These are phyloP conservation scores for Brachionus paranguensis DNA, from an alignment of 1,140 invertebrate species.

Conservation along the genomic window DNA sequence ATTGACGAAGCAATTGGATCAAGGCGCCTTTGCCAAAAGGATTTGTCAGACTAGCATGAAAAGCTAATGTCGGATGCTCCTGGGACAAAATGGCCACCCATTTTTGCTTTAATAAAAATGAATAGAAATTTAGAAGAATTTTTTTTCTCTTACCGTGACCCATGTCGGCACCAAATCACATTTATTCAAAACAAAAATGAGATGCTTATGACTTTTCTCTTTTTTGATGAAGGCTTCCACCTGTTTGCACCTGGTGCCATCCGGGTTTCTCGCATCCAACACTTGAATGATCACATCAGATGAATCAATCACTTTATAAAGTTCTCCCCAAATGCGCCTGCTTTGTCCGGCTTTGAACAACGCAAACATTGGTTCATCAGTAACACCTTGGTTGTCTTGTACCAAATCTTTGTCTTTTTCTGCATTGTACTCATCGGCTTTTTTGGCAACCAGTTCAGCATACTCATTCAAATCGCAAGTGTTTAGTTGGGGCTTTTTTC, in stretches of 20 bases:
- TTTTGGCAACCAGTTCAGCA: slow-evolving; percentile 48
- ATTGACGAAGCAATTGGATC: slow-evolving; percentile 90
- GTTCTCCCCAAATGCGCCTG: slow-evolving; percentile 95
- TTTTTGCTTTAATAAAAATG: slow-evolving; percentile 54
- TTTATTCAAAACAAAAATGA: slow-evolving; percentile 90
- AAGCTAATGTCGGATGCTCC: slow-evolving; percentile 95
- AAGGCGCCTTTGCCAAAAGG: slow-evolving; percentile 96
- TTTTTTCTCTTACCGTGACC: slow-evolving; percentile 66
- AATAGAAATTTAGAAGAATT: neutral
- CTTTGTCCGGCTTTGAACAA: slow-evolving; percentile 72
- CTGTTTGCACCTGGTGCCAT: slow-evolving; percentile 85
- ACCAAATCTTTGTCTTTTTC: slow-evolving; percentile 27
- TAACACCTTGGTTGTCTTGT: slow-evolving; percentile 41
- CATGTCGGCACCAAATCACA: slow-evolving; percentile 86
- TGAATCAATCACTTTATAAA: slow-evolving; percentile 95
- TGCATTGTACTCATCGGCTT: slow-evolving; percentile 43
- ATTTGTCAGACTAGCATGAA: slow-evolving; percentile 93
- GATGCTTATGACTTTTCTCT: slow-evolving; percentile 87
- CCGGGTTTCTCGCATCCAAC: slow-evolving; percentile 85
- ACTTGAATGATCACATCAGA: slow-evolving; percentile 91
- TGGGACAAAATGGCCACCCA: slow-evolving; percentile 87
- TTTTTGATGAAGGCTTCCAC: slow-evolving; percentile 81
- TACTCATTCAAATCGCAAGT: slow-evolving; percentile 56
- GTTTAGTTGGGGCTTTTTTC: slow-evolving; percentile 81
- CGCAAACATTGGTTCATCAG: slow-evolving; percentile 51